Percentiles rank a stretch among this genome's conserved stretches.
phyloP scores from a whole-genome alignment of 2,797 vertebrate genomes.

The Esox masquinongy region DNA sequence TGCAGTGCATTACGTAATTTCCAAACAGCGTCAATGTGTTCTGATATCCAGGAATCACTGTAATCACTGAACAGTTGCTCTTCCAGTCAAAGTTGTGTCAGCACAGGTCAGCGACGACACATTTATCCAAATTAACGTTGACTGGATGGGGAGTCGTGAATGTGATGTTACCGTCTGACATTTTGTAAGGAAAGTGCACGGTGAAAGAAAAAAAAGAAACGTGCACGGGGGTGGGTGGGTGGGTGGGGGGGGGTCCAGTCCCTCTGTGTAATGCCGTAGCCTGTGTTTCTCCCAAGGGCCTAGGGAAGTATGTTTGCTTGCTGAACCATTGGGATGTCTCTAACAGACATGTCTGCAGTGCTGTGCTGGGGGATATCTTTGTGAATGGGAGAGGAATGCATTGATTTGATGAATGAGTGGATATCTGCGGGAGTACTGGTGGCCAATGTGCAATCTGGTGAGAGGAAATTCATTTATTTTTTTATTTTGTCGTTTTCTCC shows the following conservation, averaged over 20 bases:
- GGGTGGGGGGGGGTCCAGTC: background rate
- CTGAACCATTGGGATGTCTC: conserved; percentile 78
- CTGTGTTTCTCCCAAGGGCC: conserved; percentile 75
- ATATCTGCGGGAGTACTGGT: conserved; percentile 76
- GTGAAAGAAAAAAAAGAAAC: conserved; percentile 6
- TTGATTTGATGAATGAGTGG: conserved; percentile 81
- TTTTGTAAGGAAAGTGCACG: background rate
- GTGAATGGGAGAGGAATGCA: conserved; percentile 77
- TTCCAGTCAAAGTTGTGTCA: background rate
- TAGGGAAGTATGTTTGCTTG: conserved; percentile 75
- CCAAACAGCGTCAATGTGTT: background rate
- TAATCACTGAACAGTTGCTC: background rate
- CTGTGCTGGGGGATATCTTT: conserved; percentile 75
- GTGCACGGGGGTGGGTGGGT: no score
- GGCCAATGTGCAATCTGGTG: conserved; percentile 76
- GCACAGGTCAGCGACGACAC: background rate
- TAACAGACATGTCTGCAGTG: conserved; percentile 71
- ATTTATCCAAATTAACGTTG: background rate
- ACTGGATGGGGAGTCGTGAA: background rate
- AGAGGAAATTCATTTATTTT: conserved; percentile 50
- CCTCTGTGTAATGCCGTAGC: conserved; percentile 58
- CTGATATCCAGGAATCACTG: background rate
- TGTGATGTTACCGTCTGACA: background rate
- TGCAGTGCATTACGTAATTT: conserved; percentile 59
- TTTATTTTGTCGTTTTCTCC: conserved; percentile 30